These are phyloP conservation scores for Dallia pectoralis DNA, from an alignment of 2,797 vertebrate genomes.

Conservation along the genomic window DNA sequence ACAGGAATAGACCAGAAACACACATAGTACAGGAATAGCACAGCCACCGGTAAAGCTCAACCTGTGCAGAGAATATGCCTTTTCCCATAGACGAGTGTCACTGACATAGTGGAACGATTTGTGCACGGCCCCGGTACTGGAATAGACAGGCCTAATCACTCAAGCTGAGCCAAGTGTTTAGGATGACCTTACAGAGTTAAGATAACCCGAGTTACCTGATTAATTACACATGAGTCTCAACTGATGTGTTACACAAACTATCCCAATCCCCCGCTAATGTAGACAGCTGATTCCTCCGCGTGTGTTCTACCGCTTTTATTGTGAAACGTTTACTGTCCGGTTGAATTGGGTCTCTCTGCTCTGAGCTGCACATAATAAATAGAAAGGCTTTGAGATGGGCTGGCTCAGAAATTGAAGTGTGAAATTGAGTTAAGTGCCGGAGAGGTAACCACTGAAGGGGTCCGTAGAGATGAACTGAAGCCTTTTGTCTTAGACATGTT, in stretches of 20 bases:
- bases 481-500: conserved; percentile 66
- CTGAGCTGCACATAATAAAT: conserved; percentile 42
- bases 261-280: conserved; percentile 4
- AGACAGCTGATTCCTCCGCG: conserved; percentile 7
- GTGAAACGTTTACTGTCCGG: conserved; percentile 15
- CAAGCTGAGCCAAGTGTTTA: background rate
- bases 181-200: no score
- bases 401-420: conserved; percentile 71
- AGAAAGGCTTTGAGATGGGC: conserved; percentile 37
- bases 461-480: conserved; percentile 63
- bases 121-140: background rate
- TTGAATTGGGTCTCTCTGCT: conserved; percentile 26
- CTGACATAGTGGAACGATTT: no score
- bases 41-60: no score
- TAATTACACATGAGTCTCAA: background rate
- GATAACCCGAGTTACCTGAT: background rate
- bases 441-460: conserved; percentile 63
- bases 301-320: conserved; percentile 5
- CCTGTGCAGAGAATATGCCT: no score
- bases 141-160: background rate
- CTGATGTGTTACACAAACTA: background rate
- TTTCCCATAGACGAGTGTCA: no score
- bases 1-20: no score
- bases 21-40: no score
- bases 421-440: conserved; percentile 77